Evolutionary conservation across 2,113 vertebrate genomes (phyloP).

Genomic region (Hippocampus guttulatus): DNA sequence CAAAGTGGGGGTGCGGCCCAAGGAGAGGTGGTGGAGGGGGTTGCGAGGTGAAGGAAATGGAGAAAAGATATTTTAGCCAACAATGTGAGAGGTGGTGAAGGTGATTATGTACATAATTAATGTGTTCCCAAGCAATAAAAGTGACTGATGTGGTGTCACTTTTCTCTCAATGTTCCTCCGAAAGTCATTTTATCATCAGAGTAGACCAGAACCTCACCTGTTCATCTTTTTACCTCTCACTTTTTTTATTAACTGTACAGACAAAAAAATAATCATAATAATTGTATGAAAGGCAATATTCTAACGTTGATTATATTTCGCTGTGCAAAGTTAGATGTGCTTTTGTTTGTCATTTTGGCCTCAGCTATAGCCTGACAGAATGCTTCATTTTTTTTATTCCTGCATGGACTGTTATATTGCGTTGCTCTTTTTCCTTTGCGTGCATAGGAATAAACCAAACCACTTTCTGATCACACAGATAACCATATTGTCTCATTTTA

Average conservation of each 20-base stretch:
- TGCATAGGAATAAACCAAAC: too few relatives aligned
- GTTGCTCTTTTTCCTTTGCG: too few relatives aligned
- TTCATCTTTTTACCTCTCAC: not conserved
- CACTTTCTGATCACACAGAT: too few relatives aligned
- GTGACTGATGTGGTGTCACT: not conserved
- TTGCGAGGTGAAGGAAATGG: slow-evolving; percentile 30
- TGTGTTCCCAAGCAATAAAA: slow-evolving; percentile 10
- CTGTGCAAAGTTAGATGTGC: not conserved
- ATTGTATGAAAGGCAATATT: too few relatives aligned
- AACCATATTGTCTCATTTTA: too few relatives aligned
- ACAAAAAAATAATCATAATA: too few relatives aligned
- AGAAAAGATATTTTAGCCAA: slow-evolving; percentile 44
- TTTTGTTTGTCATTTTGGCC: not conserved
- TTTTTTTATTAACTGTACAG: not conserved
- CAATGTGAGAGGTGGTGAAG: slow-evolving; percentile 31
- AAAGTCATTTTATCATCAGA: slow-evolving; percentile 7
- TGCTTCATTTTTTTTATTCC: too few relatives aligned
- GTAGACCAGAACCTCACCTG: not conserved
- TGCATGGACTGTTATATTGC: too few relatives aligned
- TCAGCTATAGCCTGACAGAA: too few relatives aligned
- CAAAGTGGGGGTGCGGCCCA: slow-evolving; percentile 31
- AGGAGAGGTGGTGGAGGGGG: slow-evolving; percentile 21
- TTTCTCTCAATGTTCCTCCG: not conserved
- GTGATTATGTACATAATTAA: slow-evolving; percentile 23
- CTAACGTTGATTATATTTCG: not conserved